phyloP scores from a whole-genome alignment of 2,113 vertebrate genomes.

The Rhinolophus sinicus region DNA sequence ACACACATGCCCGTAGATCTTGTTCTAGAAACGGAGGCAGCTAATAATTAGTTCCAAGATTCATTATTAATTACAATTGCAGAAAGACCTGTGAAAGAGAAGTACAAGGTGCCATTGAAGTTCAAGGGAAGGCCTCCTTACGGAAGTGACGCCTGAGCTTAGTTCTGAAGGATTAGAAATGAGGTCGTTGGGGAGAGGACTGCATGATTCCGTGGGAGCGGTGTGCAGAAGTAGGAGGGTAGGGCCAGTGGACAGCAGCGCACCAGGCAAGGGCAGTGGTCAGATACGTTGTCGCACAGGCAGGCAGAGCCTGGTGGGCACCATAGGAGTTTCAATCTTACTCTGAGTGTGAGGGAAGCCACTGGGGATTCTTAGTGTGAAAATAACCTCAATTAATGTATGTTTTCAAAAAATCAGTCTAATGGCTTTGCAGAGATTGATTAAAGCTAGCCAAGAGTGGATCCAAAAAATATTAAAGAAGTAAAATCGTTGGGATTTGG shows the following conservation, averaged over 20 bases:
- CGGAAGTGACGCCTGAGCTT: background rate
- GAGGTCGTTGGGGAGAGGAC: background rate
- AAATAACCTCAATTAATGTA: background rate
- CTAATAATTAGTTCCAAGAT: background rate
- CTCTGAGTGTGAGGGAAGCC: background rate
- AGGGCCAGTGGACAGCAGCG: background rate
- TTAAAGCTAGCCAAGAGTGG: background rate
- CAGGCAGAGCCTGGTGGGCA: background rate
- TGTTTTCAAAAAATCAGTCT: background rate
- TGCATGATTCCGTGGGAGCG: background rate
- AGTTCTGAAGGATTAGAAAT: slow-evolving; percentile 27
- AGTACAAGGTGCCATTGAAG: background rate
- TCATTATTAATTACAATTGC: slow-evolving; percentile 21
- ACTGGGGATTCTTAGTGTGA: background rate
- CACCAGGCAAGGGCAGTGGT: background rate
- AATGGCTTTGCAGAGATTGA: background rate
- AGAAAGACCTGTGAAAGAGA: slow-evolving; percentile 1
- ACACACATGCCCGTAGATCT: background rate
- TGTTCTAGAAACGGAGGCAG: background rate
- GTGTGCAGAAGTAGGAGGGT: background rate
- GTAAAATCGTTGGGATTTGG: background rate
- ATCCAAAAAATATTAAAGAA: background rate
- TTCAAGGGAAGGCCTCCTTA: background rate
- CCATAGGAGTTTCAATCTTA: background rate
- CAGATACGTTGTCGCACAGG: background rate